Evolutionary conservation across 2,888 invertebrate genomes (phyloP).

Genomic region (Criorhina ranunculi): DNA sequence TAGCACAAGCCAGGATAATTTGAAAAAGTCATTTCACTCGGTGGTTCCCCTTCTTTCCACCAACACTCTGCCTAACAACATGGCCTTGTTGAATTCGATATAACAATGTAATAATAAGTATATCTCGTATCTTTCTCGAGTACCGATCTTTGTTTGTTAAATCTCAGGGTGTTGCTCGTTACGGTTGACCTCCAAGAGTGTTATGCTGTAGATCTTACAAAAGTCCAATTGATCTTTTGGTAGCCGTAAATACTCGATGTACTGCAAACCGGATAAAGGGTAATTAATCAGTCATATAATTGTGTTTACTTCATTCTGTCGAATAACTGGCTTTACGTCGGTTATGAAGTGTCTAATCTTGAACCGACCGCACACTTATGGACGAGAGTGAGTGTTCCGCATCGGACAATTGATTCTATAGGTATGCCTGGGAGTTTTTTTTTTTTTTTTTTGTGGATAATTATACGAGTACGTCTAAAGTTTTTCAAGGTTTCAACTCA

Average conservation of each 20-base stretch:
- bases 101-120: slow-evolving; percentile 2
- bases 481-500: slow-evolving; percentile 30
- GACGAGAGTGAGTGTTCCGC: slow-evolving; percentile 18
- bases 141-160: slow-evolving; percentile 9
- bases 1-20: slow-evolving; percentile 20
- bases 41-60: neutral
- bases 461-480: neutral
- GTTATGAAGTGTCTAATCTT: slow-evolving; percentile 24
- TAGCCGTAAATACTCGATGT: neutral
- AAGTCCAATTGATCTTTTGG: slow-evolving; percentile 18
- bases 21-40: slow-evolving; percentile 17
- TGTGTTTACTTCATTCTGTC: slow-evolving; percentile 49
- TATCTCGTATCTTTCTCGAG: neutral
- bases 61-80: neutral
- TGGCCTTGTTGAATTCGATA: slow-evolving; percentile 6
- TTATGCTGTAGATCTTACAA: slow-evolving; percentile 10
- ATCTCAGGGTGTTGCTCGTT: slow-evolving; percentile 16
- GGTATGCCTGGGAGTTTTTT: neutral
- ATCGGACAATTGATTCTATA: slow-evolving; percentile 18
- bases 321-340: slow-evolving; percentile 24
- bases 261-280: slow-evolving; percentile 32
- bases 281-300: slow-evolving; percentile 53
- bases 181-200: slow-evolving; percentile 30
- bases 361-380: slow-evolving; percentile 21
- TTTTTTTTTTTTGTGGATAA: no score